These are phyloP conservation scores for Archips xylosteana DNA, from an alignment of 2,888 invertebrate genomes.

Conservation along the genomic window DNA sequence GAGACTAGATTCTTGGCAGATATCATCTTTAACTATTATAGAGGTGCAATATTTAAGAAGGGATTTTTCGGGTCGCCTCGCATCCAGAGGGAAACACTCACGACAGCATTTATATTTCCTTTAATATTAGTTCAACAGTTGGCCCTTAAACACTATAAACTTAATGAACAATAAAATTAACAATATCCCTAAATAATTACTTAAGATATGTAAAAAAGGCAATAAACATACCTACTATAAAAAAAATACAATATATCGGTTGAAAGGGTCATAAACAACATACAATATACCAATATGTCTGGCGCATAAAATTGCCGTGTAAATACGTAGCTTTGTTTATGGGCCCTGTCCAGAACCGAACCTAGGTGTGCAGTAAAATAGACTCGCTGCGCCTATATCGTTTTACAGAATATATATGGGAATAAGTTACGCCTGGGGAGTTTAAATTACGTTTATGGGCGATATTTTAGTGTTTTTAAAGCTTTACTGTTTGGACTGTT, in stretches of 20 bases:
- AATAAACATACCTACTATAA: not conserved
- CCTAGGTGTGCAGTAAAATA: slow-evolving; percentile 11
- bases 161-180: no score
- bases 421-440: slow-evolving; percentile 3
- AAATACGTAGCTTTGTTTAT: slow-evolving; percentile 11
- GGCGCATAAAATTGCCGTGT: slow-evolving; percentile 2
- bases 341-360: slow-evolving; percentile 14
- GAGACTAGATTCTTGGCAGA: no score
- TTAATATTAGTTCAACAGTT: no score
- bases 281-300: slow-evolving; percentile 25
- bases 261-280: slow-evolving; percentile 13
- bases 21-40: no score
- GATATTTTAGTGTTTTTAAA: slow-evolving; percentile 2
- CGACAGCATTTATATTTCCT: no score
- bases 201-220: not conserved
- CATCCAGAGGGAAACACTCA: no score
- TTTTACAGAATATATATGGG: slow-evolving; percentile 14
- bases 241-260: not conserved
- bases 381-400: slow-evolving; percentile 8
- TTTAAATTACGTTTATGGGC: not conserved
- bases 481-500: not conserved
- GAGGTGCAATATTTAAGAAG: no score
- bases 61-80: no score
- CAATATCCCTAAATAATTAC: not conserved
- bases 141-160: no score